Conservation (phyloP, 2,113 vertebrate genomes). For the Scatophagus argus region DNA sequence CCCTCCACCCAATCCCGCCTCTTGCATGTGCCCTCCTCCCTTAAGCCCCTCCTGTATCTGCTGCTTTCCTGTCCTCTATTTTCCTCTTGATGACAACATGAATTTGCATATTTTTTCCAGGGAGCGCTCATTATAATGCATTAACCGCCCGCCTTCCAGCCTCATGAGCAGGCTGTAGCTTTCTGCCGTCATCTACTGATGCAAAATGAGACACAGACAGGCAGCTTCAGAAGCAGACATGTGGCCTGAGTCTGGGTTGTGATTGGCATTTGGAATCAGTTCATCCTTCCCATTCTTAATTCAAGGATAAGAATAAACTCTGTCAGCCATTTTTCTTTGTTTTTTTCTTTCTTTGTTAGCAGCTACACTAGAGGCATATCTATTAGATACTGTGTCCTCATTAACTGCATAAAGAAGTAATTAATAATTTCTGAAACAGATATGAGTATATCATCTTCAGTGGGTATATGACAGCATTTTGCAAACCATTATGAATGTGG, state of each 20-base stretch:
- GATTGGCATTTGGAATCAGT: conserved; percentile 80
- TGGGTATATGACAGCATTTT: conserved; percentile 13
- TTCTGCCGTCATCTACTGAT: conserved; percentile 74
- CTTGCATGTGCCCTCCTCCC: conserved; percentile 63
- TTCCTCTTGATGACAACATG: conserved; percentile 80
- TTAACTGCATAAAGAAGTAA: neutral
- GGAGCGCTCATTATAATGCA: conserved; percentile 82
- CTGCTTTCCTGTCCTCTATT: conserved; percentile 81
- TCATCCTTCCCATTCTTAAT: conserved; percentile 70
- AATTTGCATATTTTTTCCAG: conserved; percentile 81
- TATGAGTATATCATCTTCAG: conserved; percentile 1
- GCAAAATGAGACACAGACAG: conserved; percentile 74
- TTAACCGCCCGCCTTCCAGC: conserved; percentile 70
- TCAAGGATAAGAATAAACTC: conserved; percentile 72
- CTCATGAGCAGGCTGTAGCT: conserved; percentile 71
- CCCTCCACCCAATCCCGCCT: conserved; percentile 67
- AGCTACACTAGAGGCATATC: conserved; percentile 25
- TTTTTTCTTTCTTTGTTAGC: conserved; percentile 71
- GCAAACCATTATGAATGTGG: conserved; percentile 9
- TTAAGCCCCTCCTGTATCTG: conserved; percentile 74
- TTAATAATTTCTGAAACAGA: neutral
- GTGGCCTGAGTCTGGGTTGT: conserved; percentile 77
- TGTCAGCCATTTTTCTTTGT: conserved; percentile 78
- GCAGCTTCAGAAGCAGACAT: conserved; percentile 75
- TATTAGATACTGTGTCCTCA: conserved; percentile 2